A percentile compares a stretch with the other conserved stretches of the same genome.
Conservation (phyloP, 2,797 vertebrate genomes). For the Halcyon chelicuti region DNA sequence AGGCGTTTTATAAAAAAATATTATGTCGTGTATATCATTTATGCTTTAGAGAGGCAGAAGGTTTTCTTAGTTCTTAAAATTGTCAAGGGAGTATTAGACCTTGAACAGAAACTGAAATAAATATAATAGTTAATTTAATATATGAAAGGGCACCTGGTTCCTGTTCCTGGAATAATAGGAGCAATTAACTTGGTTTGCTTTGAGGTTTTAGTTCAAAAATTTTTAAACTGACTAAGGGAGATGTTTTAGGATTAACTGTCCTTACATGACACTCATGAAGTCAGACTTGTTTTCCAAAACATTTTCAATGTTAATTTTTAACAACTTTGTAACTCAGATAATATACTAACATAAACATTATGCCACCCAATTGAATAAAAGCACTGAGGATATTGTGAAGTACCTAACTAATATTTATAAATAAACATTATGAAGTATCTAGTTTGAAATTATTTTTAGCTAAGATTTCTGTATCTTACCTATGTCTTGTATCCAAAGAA, state of each 20-base stretch:
- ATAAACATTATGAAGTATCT: not conserved
- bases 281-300: conserved; percentile 23
- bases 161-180: not conserved
- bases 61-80: not conserved
- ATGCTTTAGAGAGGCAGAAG: not conserved
- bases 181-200: not conserved
- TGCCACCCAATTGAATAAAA: not conserved
- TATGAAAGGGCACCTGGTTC: not conserved
- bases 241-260: conserved; percentile 10
- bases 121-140: not conserved
- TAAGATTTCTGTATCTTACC: not conserved
- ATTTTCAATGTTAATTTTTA: conserved; percentile 53
- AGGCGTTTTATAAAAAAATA: not conserved
- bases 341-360: not conserved
- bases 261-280: not conserved
- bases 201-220: not conserved
- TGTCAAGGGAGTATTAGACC: not conserved
- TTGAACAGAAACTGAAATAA: not conserved
- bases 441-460: not conserved
- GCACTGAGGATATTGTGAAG: not conserved
- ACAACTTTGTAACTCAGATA: not conserved
- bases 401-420: not conserved
- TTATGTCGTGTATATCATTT: not conserved
- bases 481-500: not conserved
- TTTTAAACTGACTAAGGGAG: not conserved